These are phyloP conservation scores for Austrolebias charrua DNA, from an alignment of 2,797 vertebrate genomes.

Conservation along the genomic window DNA sequence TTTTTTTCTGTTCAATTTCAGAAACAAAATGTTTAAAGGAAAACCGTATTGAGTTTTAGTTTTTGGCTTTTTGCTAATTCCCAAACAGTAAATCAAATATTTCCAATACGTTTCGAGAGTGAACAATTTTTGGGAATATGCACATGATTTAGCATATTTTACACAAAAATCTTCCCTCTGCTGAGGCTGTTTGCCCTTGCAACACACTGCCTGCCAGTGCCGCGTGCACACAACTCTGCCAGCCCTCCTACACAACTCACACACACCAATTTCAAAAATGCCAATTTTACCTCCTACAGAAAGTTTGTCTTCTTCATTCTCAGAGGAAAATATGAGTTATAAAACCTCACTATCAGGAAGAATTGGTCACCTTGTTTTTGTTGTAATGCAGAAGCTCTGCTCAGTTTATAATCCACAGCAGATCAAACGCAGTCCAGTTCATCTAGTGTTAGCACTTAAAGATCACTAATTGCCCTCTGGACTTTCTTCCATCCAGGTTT, in stretches of 20 bases:
- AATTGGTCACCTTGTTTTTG: background rate
- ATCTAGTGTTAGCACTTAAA: background rate
- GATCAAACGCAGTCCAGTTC: no score
- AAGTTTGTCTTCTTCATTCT: conserved; percentile 37
- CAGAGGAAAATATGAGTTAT: conserved; percentile 23
- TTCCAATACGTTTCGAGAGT: conserved; percentile 36
- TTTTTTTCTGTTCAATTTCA: no score
- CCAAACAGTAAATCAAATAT: conserved; percentile 27
- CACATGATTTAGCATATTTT: conserved; percentile 50
- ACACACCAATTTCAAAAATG: conserved; percentile 24
- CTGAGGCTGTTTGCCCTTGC: conserved; percentile 48
- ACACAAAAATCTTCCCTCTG: conserved; percentile 32
- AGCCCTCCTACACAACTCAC: conserved; percentile 42
- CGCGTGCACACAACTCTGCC: conserved; percentile 33
- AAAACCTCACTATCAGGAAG: conserved; percentile 4
- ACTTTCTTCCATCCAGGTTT: no score
- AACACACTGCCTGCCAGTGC: conserved; percentile 29
- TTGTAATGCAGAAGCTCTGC: background rate
- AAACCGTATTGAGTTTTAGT: background rate
- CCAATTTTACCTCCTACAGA: conserved; percentile 44
- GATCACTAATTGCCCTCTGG: no score
- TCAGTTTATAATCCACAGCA: background rate
- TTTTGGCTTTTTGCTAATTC: conserved; percentile 16
- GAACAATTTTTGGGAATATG: conserved; percentile 45
- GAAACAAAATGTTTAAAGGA: no score